A percentile compares a stretch with the other conserved stretches of the same genome.
phyloP scores from a whole-genome alignment of 2,888 invertebrate species.

The Drosophila sordidula region DNA sequence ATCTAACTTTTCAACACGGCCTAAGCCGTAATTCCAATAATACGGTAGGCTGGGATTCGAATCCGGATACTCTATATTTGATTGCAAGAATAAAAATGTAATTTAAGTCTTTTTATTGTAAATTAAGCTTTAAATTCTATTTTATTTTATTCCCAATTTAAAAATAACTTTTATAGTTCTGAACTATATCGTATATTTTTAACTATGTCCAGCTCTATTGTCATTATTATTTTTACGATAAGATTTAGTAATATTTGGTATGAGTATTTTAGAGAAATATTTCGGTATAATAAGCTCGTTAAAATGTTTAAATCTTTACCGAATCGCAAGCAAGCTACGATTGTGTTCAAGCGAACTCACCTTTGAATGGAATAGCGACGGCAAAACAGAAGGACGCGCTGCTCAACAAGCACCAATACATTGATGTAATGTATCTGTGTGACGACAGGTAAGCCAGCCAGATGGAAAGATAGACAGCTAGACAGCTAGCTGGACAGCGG shows the following conservation, averaged over 20 bases:
- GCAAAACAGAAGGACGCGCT: slow-evolving; percentile 47
- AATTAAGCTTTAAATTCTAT: neutral
- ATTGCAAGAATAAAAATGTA: too few relatives aligned
- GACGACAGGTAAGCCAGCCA: slow-evolving; percentile 61
- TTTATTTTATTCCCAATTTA: neutral
- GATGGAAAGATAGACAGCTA: slow-evolving; percentile 23
- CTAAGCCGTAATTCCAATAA: too few relatives aligned
- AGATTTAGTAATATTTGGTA: neutral
- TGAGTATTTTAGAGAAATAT: neutral
- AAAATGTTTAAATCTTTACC: neutral
- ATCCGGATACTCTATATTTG: too few relatives aligned
- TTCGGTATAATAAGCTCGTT: neutral
- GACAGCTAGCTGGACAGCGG: slow-evolving; percentile 18
- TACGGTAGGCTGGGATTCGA: too few relatives aligned
- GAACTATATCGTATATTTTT: too few relatives aligned
- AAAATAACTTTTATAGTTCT: neutral
- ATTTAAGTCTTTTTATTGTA: neutral
- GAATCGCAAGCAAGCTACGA: neutral
- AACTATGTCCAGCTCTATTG: neutral
- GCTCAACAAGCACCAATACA: slow-evolving; percentile 37
- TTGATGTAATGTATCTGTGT: slow-evolving; percentile 40
- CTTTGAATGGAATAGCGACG: slow-evolving; percentile 54
- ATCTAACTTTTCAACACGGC: too few relatives aligned
- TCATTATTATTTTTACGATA: neutral
- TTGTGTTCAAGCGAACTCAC: slow-evolving; percentile 24